phyloP scores from a whole-genome alignment of 2,113 vertebrate genomes.

The Desmodus rotundus region DNA sequence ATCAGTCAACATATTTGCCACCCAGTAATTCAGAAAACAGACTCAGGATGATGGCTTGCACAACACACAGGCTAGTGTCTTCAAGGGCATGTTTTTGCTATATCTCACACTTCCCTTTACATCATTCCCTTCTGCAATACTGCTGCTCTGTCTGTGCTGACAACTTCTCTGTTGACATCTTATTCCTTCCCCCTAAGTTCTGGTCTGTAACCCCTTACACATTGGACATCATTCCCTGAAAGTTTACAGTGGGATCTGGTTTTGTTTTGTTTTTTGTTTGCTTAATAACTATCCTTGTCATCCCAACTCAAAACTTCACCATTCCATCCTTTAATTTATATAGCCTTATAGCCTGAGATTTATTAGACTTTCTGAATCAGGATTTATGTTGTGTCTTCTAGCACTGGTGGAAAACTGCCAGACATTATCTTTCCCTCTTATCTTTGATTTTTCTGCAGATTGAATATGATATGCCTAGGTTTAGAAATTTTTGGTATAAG shows the following conservation, averaged over 20 bases:
- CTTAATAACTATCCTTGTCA: not conserved
- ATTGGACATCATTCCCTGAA: not conserved
- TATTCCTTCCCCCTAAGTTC: not conserved
- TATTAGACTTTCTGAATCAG: not conserved
- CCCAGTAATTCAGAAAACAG: not conserved
- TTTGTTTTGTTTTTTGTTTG: not conserved
- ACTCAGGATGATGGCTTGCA: not conserved
- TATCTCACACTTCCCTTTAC: not conserved
- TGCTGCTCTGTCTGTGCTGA: not conserved
- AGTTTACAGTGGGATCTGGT: not conserved
- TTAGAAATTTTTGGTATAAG: not conserved
- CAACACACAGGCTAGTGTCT: not conserved
- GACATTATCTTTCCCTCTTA: not conserved
- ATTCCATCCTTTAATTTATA: not conserved
- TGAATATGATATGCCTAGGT: not conserved
- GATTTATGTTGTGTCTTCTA: not conserved
- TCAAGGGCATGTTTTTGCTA: not conserved
- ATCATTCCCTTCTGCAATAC: not conserved
- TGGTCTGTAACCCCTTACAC: not conserved
- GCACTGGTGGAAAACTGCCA: not conserved
- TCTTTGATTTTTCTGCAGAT: not conserved
- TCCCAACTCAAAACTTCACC: not conserved
- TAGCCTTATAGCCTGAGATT: not conserved
- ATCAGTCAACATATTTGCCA: not conserved
- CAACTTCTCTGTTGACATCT: not conserved